Evolutionary conservation across 2,888 invertebrate genomes (phyloP), one percentile per base, ranked within the genome.

Genomic region (Archips crataeganus): DNA sequence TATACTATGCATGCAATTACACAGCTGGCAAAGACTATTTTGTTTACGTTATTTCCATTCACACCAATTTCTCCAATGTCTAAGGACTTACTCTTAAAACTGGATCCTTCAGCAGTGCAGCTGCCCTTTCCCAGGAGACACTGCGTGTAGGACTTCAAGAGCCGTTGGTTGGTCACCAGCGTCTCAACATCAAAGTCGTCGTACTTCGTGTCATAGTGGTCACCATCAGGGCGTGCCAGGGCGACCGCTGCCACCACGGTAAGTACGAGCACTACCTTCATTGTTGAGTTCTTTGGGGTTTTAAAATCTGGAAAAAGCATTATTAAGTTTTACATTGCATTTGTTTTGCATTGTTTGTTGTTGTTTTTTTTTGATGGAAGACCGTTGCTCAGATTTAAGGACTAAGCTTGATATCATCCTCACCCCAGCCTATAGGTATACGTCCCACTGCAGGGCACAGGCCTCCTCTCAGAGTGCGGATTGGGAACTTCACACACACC

Each of bases 91-190:
- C 90, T 83, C 70, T 84, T 89, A 34, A 90, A 75, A 9, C 84
- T 84, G 8, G 75, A 78, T 49, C 84, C 89, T 70, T 89, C 89
- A 0, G 86, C 77, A 1, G 89, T 89, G 68, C 90, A 90, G 63
- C 82, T 85, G 0, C 87, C 87, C 1, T 76, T 77, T 15, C 79
- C 84, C 0, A 79, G 71, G 75, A 89, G 82, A 76, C 90, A 90
- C 0, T 76, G 47, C 0, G 74, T 64, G 39, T 87, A 87, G 0
- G 81, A 63, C 11, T 78, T 79, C 13, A 88, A 45, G 1, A 89
- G 80, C 1, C 87, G 81, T 0, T 32, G 2, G 39, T 84, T 90
- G 0, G 1, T 39, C 1, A 79, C 62, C 1, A 88, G 1, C 8
- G 84, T 80, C 0, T 85, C 79, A 0, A 85, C 77, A 47, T 90